These are phyloP conservation scores for Harmothoe impar DNA, from an alignment of 2,888 invertebrate genomes.

Conservation along the genomic window DNA sequence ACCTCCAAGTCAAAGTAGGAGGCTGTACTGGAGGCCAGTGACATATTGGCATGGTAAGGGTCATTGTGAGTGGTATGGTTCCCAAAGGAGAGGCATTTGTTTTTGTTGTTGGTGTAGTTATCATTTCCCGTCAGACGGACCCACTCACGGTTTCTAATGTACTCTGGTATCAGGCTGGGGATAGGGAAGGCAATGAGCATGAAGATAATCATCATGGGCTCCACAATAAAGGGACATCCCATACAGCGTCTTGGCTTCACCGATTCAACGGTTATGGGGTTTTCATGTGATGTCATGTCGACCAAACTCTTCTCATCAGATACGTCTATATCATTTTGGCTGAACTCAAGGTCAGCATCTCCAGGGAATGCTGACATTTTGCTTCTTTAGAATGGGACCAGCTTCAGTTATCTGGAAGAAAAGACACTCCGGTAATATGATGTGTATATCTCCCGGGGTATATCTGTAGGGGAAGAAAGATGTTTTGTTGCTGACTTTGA, in stretches of 20 bases:
- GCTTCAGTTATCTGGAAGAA: no score
- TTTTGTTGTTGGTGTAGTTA: background rate
- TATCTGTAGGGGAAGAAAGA: no score
- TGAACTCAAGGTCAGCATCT: background rate
- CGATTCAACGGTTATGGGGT: background rate
- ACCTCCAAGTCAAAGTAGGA: constrained; percentile 21
- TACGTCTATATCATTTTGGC: background rate
- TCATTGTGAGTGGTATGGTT: background rate
- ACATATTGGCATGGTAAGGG: background rate
- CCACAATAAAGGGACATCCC: background rate
- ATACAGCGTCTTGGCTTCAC: background rate
- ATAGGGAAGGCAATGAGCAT: background rate
- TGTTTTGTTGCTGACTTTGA: no score
- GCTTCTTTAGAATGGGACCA: no score
- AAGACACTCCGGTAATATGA: no score
- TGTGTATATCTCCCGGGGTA: no score
- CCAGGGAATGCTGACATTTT: no score
- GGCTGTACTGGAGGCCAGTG: background rate
- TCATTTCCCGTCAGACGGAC: background rate
- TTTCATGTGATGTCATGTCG: background rate
- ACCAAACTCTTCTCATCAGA: background rate
- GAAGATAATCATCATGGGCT: background rate
- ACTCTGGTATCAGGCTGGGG: background rate
- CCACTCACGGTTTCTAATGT: background rate
- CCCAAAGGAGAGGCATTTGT: background rate